Conservation (phyloP, 2,113 vertebrate species). For the Vidua chalybeata region DNA sequence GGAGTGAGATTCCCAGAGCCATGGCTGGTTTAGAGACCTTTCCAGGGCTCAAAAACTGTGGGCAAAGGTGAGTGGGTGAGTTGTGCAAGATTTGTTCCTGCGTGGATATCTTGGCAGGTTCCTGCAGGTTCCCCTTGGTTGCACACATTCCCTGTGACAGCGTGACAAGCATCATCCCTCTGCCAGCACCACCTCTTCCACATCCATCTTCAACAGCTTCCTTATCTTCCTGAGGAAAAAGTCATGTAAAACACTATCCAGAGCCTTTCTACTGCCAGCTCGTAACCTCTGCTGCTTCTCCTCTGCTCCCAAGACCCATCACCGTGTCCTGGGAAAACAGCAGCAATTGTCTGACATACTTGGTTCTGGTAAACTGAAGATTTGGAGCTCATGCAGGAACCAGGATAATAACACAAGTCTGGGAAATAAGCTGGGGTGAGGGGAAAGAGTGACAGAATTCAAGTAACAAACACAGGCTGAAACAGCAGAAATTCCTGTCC, state of each 20-base stretch:
- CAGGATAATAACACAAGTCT: background rate
- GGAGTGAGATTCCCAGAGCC: background rate
- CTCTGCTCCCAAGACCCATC: background rate
- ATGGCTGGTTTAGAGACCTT: accelerated
- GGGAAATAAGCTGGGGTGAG: background rate
- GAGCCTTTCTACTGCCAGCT: background rate
- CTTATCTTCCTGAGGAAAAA: background rate
- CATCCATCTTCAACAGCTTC: background rate
- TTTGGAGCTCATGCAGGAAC: background rate
- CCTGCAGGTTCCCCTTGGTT: background rate
- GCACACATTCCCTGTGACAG: background rate
- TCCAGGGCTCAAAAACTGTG: background rate
- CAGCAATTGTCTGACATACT: background rate
- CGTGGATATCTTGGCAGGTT: background rate
- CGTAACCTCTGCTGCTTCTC: background rate
- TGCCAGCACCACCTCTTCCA: background rate
- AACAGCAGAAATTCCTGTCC: background rate
- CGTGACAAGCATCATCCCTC: accelerated
- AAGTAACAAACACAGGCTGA: background rate
- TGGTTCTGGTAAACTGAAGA: background rate
- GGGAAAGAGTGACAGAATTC: background rate
- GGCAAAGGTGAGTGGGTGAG: background rate
- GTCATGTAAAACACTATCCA: background rate
- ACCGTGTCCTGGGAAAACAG: background rate
- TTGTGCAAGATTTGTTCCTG: background rate